phyloP scores from a whole-genome alignment of 2,113 vertebrate genomes.

The Mesocricetus auratus region DNA sequence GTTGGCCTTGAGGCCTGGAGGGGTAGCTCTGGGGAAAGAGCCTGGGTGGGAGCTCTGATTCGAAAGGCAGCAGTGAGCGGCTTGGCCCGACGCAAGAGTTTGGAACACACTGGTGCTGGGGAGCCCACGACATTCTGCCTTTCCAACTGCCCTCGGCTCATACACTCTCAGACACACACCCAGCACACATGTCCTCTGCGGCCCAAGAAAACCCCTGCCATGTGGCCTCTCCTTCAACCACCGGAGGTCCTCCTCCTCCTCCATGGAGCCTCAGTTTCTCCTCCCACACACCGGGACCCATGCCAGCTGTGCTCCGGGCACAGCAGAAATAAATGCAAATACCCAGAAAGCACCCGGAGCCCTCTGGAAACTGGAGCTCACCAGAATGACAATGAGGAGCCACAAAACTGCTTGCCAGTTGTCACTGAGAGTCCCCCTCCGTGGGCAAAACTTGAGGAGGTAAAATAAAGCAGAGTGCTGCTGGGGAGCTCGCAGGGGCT shows the following conservation, averaged over 20 bases:
- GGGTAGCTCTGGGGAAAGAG: background rate
- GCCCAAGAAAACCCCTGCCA: background rate
- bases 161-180: background rate
- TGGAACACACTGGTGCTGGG: background rate
- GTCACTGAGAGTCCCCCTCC: conserved; percentile 66
- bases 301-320: conserved; percentile 1
- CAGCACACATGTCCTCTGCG: background rate
- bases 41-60: background rate
- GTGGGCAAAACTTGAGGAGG: background rate
- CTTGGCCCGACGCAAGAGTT: background rate
- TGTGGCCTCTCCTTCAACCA: no score
- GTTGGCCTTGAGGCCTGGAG: background rate
- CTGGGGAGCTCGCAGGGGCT: background rate
- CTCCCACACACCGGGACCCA: background rate
- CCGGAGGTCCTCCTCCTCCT: accelerated
- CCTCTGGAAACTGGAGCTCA: background rate
- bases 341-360: background rate
- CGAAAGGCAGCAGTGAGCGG: background rate
- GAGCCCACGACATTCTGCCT: accelerated
- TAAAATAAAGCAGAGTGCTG: background rate
- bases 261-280: conserved; percentile 59
- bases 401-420: conserved; percentile 28
- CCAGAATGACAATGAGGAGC: conserved; percentile 64
- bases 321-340: background rate
- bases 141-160: background rate